phyloP scores from a whole-genome alignment of 2,888 invertebrate genomes.

The Cosmopolites sordidus region DNA sequence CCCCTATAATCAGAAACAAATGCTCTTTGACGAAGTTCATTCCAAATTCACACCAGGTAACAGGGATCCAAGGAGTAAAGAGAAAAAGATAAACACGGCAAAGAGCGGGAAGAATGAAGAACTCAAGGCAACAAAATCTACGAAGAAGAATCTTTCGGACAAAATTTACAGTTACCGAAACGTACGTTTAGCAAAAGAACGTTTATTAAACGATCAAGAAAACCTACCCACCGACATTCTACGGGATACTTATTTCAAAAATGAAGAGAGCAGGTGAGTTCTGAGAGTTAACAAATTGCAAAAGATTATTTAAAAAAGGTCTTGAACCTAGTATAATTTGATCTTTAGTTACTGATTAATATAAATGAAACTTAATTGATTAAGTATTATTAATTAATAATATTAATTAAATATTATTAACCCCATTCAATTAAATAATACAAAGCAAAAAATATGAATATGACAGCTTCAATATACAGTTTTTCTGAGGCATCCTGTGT shows the following conservation, averaged over 20 bases:
- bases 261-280: constrained; percentile 37
- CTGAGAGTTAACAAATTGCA: too few relatives aligned
- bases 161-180: constrained; percentile 43
- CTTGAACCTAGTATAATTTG: too few relatives aligned
- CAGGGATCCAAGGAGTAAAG: constrained; percentile 45
- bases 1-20: constrained; percentile 35
- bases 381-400: too few relatives aligned
- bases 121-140: constrained; percentile 18
- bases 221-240: constrained; percentile 46
- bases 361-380: too few relatives aligned
- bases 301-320: too few relatives aligned
- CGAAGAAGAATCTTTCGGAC: constrained; percentile 42
- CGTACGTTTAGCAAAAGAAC: constrained; percentile 41
- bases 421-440: too few relatives aligned
- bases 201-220: constrained; percentile 44
- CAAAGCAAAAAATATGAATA: too few relatives aligned
- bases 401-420: too few relatives aligned
- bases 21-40: constrained; percentile 29
- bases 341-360: too few relatives aligned
- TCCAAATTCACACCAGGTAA: constrained; percentile 28
- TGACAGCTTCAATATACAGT: too few relatives aligned
- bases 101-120: constrained; percentile 5
- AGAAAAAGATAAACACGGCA: constrained; percentile 20
- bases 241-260: constrained; percentile 46
- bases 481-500: too few relatives aligned